Base-by-base conservation (phyloP, 2,113 vertebrate species). In the Oriolus oriolus region DNA sequence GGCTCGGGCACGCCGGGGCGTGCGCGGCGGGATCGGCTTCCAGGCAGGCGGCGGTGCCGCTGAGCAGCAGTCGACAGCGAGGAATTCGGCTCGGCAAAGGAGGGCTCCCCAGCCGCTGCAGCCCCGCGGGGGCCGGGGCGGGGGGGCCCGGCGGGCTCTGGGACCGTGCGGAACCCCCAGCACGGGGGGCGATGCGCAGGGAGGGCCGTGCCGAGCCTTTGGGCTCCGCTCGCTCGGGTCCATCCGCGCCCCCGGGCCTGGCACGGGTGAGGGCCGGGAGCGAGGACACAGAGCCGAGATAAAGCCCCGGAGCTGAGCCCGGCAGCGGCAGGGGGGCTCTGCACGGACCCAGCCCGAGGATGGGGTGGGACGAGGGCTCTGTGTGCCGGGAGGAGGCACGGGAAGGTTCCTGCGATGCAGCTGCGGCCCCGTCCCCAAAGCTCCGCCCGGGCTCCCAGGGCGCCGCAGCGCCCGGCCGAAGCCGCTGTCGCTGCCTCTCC, bases 131-230 rank as follows among this genome's bases (percentile, higher is more conserved):
- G 41, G 2, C 31, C 12, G 39, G 60, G 56, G 60, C 3, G 7
- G 33, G 83, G 23, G 23, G 45, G 20, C 6, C 54, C 39, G 1
- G n/a, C 12, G 5, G 82, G 35, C 16, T 21, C 41, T 7, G 27
- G 60, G 45, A 2, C 7, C 30, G 6, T 39, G 63, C 1, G 1
- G 71, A 37, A 5, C 45, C 77, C 50, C 60, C 37, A 21, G 4
- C 49, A 28, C 1, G 0, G 47, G 11, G 49, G 70, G n/a, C 0
- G 7, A 5, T 31, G 44, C 2, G 8, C 49, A 11, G 13, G n/a
- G 20, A 42, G 22, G 15, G 45, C 35, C 1, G 5, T 23, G 63
- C 41, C 16, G 8, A 8, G 52, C 42, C 10, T 42, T 8, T 7
- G 30, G 79, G 56, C 23, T 92, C 20, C 23, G 24, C 60, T 79